These are phyloP conservation scores for Ormyrus labotus DNA, from an alignment of 2,888 invertebrate species.

Conservation along the genomic window DNA sequence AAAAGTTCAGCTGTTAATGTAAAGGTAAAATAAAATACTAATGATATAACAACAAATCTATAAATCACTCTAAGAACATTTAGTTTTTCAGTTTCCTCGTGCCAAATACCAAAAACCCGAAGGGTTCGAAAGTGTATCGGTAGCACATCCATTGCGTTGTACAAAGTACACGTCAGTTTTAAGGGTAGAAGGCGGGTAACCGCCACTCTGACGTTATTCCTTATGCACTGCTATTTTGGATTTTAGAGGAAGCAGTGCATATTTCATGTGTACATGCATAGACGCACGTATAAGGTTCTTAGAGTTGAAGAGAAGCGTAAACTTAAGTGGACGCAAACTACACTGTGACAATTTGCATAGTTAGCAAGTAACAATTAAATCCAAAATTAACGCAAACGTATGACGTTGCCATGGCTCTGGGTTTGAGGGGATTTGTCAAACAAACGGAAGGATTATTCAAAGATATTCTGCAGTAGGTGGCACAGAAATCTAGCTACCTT, in stretches of 20 bases:
- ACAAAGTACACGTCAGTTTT: background rate
- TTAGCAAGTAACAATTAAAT: background rate
- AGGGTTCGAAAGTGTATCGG: slow-evolving; percentile 8
- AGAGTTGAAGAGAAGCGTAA: background rate
- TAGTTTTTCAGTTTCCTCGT: background rate
- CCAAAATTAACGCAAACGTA: background rate
- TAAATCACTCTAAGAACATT: background rate
- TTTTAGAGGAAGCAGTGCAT: background rate
- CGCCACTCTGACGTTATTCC: too few species aligned
- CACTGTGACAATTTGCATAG: slow-evolving; percentile 7
- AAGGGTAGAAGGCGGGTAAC: too few species aligned
- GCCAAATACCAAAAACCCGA: background rate
- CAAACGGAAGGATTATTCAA: too few species aligned
- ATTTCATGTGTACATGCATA: background rate
- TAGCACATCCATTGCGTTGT: slow-evolving; percentile 2
- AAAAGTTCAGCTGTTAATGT: background rate
- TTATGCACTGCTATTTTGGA: background rate
- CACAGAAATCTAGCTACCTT: too few species aligned
- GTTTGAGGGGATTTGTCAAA: too few species aligned
- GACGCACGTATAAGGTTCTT: too few species aligned
- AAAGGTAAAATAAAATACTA: background rate
- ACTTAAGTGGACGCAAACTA: background rate
- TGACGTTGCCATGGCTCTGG: background rate
- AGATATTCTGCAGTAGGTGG: too few species aligned
- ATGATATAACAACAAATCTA: background rate